phyloP scores from a whole-genome alignment of 2,113 vertebrate genomes.

The Cyprinus carpio region DNA sequence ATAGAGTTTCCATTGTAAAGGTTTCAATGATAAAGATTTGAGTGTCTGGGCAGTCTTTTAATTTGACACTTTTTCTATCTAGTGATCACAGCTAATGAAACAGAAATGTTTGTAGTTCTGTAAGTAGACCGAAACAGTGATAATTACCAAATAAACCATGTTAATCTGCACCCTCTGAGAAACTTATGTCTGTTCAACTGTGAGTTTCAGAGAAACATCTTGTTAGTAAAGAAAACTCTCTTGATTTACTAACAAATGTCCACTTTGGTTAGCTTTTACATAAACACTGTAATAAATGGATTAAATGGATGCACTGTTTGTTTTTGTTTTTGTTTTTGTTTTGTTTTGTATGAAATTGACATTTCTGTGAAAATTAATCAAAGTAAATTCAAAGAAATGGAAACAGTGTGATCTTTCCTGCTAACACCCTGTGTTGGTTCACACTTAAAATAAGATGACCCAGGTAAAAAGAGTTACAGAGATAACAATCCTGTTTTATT shows the following conservation, averaged over 20 bases:
- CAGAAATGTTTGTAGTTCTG: neutral
- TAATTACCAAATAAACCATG: neutral
- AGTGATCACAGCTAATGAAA: neutral
- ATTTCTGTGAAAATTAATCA: neutral
- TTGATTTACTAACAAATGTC: neutral
- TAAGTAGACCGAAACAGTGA: neutral
- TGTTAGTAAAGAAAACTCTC: no score
- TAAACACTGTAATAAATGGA: slow-evolving; percentile 6
- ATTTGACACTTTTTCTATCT: neutral
- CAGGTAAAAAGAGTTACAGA: neutral
- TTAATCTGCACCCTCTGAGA: neutral
- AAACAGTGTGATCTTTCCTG: neutral
- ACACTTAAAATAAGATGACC: neutral
- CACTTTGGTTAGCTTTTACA: neutral
- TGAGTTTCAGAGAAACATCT: neutral
- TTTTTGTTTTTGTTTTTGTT: neutral
- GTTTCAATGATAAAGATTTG: slow-evolving; percentile 52
- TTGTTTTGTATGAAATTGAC: neutral
- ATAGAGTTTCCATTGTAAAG: slow-evolving; percentile 47
- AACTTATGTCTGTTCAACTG: neutral
- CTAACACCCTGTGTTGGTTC: neutral
- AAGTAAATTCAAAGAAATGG: neutral
- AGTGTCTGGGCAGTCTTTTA: slow-evolving; percentile 7
- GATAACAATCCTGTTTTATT: neutral
- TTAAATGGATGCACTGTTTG: neutral